Evolutionary conservation across 1,140 invertebrate genomes (phyloP).

Genomic region (Papilio polyxenes): DNA sequence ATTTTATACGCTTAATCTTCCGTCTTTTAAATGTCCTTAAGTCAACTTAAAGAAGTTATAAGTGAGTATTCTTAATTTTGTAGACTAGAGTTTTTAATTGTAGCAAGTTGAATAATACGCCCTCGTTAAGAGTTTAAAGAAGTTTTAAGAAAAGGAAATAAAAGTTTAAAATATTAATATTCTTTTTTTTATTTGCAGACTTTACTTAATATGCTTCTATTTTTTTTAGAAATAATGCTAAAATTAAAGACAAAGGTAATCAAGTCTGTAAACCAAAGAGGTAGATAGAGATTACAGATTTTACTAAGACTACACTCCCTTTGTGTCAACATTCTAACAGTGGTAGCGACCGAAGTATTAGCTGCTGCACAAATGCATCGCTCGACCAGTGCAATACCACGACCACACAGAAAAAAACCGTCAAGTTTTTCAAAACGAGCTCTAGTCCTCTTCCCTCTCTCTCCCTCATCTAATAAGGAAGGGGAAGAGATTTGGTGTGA

Average conservation of each 20-base stretch:
- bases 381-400: too few relatives aligned
- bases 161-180: background rate
- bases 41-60: background rate
- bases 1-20: background rate
- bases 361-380: too few relatives aligned
- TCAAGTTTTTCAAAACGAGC: too few relatives aligned
- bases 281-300: background rate
- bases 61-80: background rate
- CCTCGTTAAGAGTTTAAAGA: slow-evolving; percentile 10
- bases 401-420: too few relatives aligned
- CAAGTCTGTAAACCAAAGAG: background rate
- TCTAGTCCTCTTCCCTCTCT: too few relatives aligned
- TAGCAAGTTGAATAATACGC: slow-evolving; percentile 1
- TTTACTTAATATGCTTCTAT: background rate
- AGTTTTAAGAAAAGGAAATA: background rate
- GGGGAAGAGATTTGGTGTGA: too few relatives aligned
- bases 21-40: background rate
- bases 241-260: background rate
- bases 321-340: too few relatives aligned
- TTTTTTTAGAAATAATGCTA: background rate
- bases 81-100: slow-evolving; percentile 10
- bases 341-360: too few relatives aligned
- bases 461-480: too few relatives aligned
- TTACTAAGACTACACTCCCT: too few relatives aligned
- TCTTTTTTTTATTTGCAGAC: background rate